phyloP scores from a whole-genome alignment of 2,888 invertebrate genomes.

The Acanthopleura granulata region DNA sequence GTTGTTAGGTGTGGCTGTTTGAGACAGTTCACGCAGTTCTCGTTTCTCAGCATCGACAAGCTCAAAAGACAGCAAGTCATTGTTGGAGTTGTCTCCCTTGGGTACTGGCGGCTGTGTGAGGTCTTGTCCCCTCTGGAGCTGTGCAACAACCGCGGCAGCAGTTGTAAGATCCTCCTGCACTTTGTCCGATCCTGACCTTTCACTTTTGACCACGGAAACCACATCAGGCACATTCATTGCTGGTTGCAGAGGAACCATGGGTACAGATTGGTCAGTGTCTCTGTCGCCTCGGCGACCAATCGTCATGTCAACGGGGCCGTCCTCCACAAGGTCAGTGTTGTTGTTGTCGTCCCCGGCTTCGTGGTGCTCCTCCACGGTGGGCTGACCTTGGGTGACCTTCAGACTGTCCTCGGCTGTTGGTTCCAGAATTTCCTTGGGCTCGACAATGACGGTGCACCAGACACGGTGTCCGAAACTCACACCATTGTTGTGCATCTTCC shows the following conservation, averaged over 20 bases:
- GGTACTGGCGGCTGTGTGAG: not conserved
- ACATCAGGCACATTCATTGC: not conserved
- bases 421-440: slow-evolving; percentile 43
- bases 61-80: slow-evolving; percentile 25
- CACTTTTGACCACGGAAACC: slow-evolving; percentile 19
- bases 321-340: not conserved
- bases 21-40: slow-evolving; percentile 33
- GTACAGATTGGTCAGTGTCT: not conserved
- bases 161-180: slow-evolving; percentile 5
- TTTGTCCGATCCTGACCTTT: slow-evolving; percentile 1
- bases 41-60: slow-evolving; percentile 19
- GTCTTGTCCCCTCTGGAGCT: slow-evolving; percentile 22
- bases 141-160: slow-evolving; percentile 14
- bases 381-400: not conserved
- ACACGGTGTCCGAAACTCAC: slow-evolving; percentile 65
- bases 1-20: slow-evolving; percentile 65
- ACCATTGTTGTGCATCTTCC: slow-evolving; percentile 62
- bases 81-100: not conserved
- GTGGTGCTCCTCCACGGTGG: not conserved
- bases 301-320: not conserved
- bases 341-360: not conserved
- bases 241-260: not conserved
- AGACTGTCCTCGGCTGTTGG: slow-evolving; percentile 30
- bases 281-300: not conserved
- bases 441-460: slow-evolving; percentile 65